Conservation (phyloP, 2,888 invertebrate species). For the Xylota sylvarum region DNA sequence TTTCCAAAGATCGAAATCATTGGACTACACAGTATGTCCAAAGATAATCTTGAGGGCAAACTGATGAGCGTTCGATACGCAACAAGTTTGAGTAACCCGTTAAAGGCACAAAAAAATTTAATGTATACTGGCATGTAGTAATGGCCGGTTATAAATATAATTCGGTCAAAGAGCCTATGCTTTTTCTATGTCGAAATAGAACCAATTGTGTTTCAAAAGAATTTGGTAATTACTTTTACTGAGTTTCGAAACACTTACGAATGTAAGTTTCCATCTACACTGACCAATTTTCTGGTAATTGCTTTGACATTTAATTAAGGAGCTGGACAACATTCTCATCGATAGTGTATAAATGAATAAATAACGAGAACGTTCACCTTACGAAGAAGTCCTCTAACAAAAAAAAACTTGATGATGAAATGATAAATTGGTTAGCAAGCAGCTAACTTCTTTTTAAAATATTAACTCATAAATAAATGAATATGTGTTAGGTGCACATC, state of each 20-base stretch:
- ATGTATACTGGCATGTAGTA: no score
- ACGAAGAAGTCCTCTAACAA: not conserved
- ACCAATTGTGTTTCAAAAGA: not conserved
- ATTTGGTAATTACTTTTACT: not conserved
- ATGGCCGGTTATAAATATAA: no score
- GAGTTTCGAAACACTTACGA: not conserved
- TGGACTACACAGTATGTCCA: no score
- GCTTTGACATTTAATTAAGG: not conserved
- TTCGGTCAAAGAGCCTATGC: not conserved
- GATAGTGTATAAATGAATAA: not conserved
- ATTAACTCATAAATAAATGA: not conserved
- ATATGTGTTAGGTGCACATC: not conserved
- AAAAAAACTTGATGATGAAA: constrained; percentile 7
- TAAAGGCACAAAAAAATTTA: no score
- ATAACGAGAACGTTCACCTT: constrained; percentile 2
- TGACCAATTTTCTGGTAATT: constrained; percentile 3
- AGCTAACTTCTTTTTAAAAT: no score
- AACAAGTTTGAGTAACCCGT: no score
- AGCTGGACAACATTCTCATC: not conserved
- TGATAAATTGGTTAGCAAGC: not conserved
- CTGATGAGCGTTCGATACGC: no score
- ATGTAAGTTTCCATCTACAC: not conserved
- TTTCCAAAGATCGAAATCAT: no score
- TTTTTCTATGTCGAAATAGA: not conserved
- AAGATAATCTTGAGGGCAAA: no score